Evolutionary conservation across 2,888 invertebrate genomes (phyloP).

Genomic region (Platycheirus rosarum): DNA sequence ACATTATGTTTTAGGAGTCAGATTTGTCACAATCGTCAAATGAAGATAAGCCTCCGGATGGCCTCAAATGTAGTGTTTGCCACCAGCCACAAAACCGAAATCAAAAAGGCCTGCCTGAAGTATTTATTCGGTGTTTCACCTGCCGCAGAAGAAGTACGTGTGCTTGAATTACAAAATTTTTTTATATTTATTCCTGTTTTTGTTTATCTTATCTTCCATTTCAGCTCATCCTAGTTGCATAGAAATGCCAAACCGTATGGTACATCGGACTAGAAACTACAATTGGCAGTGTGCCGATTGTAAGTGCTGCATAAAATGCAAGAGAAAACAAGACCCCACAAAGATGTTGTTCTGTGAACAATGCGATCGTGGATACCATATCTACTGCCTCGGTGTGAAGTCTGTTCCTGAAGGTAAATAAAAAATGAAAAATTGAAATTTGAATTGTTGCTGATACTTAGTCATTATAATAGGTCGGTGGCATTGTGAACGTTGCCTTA

Average conservation of each 20-base stretch:
- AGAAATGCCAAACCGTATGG: slow-evolving; percentile 92
- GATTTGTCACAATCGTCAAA: slow-evolving; percentile 75
- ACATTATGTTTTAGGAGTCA: slow-evolving; percentile 55
- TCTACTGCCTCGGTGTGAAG: slow-evolving; percentile 93
- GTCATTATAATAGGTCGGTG: slow-evolving; percentile 86
- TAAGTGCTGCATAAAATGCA: slow-evolving; percentile 93
- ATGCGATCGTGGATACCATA: slow-evolving; percentile 97
- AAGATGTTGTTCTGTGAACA: slow-evolving; percentile 97
- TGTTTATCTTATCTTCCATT: slow-evolving; percentile 67
- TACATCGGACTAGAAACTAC: slow-evolving; percentile 91
- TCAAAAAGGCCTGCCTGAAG: slow-evolving; percentile 85
- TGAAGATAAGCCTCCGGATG: slow-evolving; percentile 79
- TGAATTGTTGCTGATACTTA: neutral
- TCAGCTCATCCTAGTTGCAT: slow-evolving; percentile 93
- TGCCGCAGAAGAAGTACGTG: slow-evolving; percentile 85
- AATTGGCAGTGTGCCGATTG: slow-evolving; percentile 97
- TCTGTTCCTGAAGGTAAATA: slow-evolving; percentile 89
- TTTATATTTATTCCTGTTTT: neutral
- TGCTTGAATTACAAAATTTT: neutral
- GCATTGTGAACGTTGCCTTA: slow-evolving; percentile 92
- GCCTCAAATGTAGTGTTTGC: slow-evolving; percentile 85
- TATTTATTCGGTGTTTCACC: slow-evolving; percentile 85
- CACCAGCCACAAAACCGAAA: slow-evolving; percentile 85
- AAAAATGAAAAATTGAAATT: neutral
- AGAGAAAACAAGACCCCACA: slow-evolving; percentile 91